Evolutionary conservation across 2,113 vertebrate genomes (phyloP), one percentile per base, ranked within the genome.

Genomic region (Hydrolagus affinis): DNA sequence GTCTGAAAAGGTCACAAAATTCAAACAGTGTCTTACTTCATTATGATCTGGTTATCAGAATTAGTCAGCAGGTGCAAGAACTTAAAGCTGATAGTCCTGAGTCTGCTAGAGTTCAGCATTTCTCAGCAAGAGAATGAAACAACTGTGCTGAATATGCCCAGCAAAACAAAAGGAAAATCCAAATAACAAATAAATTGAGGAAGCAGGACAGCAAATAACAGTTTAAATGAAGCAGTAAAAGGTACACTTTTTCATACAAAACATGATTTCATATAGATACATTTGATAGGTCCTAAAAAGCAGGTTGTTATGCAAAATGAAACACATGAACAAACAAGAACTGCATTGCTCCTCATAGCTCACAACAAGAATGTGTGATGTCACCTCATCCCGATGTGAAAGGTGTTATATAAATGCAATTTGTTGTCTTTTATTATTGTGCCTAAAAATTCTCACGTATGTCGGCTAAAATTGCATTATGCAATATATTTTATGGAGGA

Each of bases 351-450:
- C 44, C 44, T 44, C 44, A 44, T 44, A 44, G 44, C 6, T 44
- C 44, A 44, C 44, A 44, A 44, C 44, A 44, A 44, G 1, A 6
- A 44, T 44, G 44, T 44, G 44, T 44, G 44, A 44, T 44, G 1
- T 44, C 44, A 44, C 44, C 2, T 6, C 44, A 44, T 44, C 44
- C 44, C 44, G 44, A 44, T 44, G 44, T 44, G 44, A 44, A 44
- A 44, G 44, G 44, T 44, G 44, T 6, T 44, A 44, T 78, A 23
- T 60, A 78, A 62, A 77, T 77, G 10, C n/a, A 28, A n/a, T 64
- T 83, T 80, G 44, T 83, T 83, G 25, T n/a, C n/a, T n/a, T n/a
- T n/a, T n/a, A n/a, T 30, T 44, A 75, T 44, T 66, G 62, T 66
- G 12, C n/a, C 21, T 56, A 10, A 72, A 77, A 75, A 28, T 30